Percentiles rank a stretch among this genome's conserved stretches.
phyloP scores from a whole-genome alignment of 1,140 invertebrate genomes.

The Drosophila saltans region DNA sequence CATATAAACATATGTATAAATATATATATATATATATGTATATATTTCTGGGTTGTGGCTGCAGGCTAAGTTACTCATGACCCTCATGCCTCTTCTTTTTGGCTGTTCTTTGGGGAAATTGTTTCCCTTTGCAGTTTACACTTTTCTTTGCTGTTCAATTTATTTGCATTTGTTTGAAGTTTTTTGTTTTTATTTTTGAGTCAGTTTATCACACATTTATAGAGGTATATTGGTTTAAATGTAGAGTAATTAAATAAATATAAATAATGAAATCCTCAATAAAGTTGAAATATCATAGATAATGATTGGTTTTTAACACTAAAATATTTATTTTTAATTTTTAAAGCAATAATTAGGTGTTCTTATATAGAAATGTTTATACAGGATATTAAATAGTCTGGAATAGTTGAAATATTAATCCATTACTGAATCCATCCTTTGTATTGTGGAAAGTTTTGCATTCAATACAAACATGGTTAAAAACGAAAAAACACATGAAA shows the following conservation, averaged over 20 bases:
- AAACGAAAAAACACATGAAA: not conserved
- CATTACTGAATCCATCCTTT: not conserved
- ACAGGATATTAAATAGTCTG: not conserved
- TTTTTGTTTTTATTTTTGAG: not conserved
- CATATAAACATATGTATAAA: not conserved
- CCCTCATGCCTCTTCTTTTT: not conserved
- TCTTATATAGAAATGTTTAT: too few relatives aligned
- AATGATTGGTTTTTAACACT: too few relatives aligned
- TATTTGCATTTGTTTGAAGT: slow-evolving; percentile 8
- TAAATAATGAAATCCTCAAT: not conserved
- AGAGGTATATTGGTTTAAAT: not conserved
- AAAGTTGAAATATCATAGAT: too few relatives aligned
- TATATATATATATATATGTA: not conserved
- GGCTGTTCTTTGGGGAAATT: not conserved
- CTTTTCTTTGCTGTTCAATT: not conserved
- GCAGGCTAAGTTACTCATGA: not conserved
- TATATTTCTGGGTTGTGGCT: not conserved
- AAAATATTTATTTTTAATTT: too few relatives aligned
- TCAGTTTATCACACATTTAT: not conserved
- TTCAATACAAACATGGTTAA: not conserved
- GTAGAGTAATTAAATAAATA: not conserved
- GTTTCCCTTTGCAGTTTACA: slow-evolving; percentile 3
- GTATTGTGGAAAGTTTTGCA: not conserved
- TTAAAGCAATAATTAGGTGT: too few relatives aligned
- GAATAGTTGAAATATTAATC: not conserved